A percentile compares a stretch with the other conserved stretches of the same genome.
Conservation (phyloP, 2,113 vertebrate genomes). For the Poecilia latipinna region DNA sequence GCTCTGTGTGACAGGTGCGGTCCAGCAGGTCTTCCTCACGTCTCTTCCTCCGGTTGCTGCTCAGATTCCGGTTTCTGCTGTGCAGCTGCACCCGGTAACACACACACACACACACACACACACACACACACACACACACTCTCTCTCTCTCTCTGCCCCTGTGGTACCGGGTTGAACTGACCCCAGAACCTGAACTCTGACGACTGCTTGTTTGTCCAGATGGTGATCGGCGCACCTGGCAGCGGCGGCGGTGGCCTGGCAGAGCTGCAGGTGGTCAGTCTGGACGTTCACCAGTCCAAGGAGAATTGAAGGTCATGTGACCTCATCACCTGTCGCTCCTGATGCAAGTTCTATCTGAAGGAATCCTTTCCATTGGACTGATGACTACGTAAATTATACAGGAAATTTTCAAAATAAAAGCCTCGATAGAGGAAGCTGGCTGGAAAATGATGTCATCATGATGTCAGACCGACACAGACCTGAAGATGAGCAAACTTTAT, state of each 20-base stretch:
- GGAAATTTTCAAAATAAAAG: slow-evolving; percentile 1
- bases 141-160: no score
- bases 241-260: slow-evolving; percentile 85
- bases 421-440: background rate
- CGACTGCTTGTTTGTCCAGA: slow-evolving; percentile 73
- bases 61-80: slow-evolving; percentile 93
- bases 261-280: slow-evolving; percentile 93
- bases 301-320: slow-evolving; percentile 82
- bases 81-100: slow-evolving; percentile 90
- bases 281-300: slow-evolving; percentile 90
- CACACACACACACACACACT: background rate
- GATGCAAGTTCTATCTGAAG: no score
- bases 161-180: no score
- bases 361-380: background rate
- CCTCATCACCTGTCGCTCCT: no score
- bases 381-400: background rate
- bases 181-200: no score
- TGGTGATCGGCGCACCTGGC: slow-evolving; percentile 93
- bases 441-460: background rate
- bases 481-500: background rate
- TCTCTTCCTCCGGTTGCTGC: slow-evolving; percentile 88
- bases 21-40: slow-evolving; percentile 92
- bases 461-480: background rate
- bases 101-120: background rate
- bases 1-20: slow-evolving; percentile 75